Evolutionary conservation across 2,113 vertebrate species (phyloP).

Genomic region (Cavia porcellus): DNA sequence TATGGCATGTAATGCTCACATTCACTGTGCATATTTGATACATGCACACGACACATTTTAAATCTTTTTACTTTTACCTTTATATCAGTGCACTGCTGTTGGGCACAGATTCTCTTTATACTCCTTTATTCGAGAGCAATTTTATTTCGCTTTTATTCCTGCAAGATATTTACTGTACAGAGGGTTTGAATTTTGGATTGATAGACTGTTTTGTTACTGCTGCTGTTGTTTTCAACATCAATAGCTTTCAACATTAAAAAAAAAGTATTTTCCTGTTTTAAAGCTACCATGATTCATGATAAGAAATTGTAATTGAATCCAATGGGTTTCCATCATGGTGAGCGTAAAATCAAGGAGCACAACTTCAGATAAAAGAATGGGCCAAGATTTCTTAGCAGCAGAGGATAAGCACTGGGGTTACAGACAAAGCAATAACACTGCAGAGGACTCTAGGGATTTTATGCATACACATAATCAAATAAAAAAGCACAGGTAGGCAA

Average conservation of each 20-base stretch:
- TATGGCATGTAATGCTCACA: not conserved
- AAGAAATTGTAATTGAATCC: not conserved
- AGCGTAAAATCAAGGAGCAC: not conserved
- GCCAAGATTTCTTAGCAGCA: not conserved
- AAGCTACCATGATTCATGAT: not conserved
- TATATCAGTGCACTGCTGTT: not conserved
- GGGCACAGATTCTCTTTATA: not conserved
- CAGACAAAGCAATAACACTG: not conserved
- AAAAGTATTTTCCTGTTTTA: not conserved
- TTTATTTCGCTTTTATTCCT: constrained; percentile 28
- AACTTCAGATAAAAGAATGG: not conserved
- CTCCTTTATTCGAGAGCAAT: constrained; percentile 11
- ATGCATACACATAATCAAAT: not conserved
- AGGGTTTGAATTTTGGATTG: not conserved
- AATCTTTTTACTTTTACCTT: not conserved
- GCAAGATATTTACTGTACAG: not conserved
- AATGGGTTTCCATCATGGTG: not conserved
- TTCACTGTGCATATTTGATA: not conserved
- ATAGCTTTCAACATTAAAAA: not conserved
- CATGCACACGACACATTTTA: not conserved
- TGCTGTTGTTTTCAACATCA: not conserved
- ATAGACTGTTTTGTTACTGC: not conserved
- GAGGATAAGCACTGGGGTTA: not conserved
- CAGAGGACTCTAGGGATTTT: not conserved
- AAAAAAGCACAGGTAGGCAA: not conserved